Percentiles rank a stretch among this genome's conserved stretches.
Conservation (phyloP, 2,797 vertebrate species). For the Chloroceryle inda region DNA sequence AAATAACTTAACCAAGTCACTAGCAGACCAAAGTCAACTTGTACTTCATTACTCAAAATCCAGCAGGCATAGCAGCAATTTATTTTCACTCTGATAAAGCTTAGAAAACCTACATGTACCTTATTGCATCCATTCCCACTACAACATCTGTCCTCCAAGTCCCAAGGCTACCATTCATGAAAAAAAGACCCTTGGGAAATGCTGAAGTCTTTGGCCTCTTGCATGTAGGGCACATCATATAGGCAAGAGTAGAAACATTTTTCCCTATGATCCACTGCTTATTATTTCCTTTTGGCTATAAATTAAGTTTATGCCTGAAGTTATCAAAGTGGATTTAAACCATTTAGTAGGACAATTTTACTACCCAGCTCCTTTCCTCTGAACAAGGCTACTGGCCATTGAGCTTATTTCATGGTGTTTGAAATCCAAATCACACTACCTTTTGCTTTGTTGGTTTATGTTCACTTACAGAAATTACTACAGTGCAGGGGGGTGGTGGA, state of each 20-base stretch:
- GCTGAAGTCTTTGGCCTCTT: neutral
- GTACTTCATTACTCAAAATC: neutral
- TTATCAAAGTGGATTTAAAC: neutral
- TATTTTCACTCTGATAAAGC: neutral
- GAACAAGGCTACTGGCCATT: neutral
- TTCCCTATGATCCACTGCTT: neutral
- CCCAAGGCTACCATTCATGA: neutral
- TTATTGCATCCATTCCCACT: neutral
- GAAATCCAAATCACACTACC: neutral
- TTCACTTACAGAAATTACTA: neutral
- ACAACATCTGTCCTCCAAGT: neutral
- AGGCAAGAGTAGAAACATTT: neutral
- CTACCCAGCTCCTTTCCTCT: neutral
- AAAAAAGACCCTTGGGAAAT: neutral
- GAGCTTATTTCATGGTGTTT: neutral
- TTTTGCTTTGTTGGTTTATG: neutral
- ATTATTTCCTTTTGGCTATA: neutral
- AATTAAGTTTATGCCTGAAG: neutral
- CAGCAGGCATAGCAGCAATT: neutral
- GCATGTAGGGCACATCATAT: rapidly evolving
- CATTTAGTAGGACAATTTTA: neutral
- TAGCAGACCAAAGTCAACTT: neutral
- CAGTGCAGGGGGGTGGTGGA: too few species aligned
- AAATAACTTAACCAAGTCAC: neutral
- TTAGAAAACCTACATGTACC: neutral